Evolutionary conservation across 2,797 vertebrate genomes (phyloP).

Genomic region (Crotalus adamanteus): DNA sequence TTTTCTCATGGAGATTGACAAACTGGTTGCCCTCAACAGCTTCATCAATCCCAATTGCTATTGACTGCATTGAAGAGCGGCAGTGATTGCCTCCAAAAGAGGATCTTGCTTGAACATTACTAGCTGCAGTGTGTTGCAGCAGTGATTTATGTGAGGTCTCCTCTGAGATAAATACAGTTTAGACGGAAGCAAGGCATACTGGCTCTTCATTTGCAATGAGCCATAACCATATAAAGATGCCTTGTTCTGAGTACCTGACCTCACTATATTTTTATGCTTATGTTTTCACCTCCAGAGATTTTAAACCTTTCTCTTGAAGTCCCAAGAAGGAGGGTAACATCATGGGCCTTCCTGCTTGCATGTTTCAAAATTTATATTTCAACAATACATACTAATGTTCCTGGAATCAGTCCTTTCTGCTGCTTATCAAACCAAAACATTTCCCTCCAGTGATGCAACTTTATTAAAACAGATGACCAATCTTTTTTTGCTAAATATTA

Average conservation of each 20-base stretch:
- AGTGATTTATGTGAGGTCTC: not conserved
- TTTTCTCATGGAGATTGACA: not conserved
- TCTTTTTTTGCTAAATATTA: not conserved
- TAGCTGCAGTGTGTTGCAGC: fast-evolving
- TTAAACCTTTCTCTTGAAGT: not conserved
- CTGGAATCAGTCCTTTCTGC: not conserved
- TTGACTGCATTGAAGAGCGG: not conserved
- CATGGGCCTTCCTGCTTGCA: not conserved
- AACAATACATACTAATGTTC: not conserved
- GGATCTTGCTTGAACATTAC: not conserved
- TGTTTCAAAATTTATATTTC: not conserved
- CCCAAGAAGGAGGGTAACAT: not conserved
- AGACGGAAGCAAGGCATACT: not conserved
- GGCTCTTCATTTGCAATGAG: not conserved
- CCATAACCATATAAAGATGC: not conserved
- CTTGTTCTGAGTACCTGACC: not conserved
- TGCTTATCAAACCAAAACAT: not conserved
- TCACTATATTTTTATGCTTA: not conserved
- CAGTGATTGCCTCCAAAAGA: not conserved
- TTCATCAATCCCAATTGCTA: conserved; percentile 19
- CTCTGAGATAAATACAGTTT: not conserved
- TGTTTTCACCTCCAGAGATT: not conserved
- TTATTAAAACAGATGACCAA: not conserved
- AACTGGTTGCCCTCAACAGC: not conserved
- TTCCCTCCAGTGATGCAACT: not conserved